Base-by-base conservation (phyloP, 1,140 invertebrate genomes). In the Neodiprion pinetum region DNA sequence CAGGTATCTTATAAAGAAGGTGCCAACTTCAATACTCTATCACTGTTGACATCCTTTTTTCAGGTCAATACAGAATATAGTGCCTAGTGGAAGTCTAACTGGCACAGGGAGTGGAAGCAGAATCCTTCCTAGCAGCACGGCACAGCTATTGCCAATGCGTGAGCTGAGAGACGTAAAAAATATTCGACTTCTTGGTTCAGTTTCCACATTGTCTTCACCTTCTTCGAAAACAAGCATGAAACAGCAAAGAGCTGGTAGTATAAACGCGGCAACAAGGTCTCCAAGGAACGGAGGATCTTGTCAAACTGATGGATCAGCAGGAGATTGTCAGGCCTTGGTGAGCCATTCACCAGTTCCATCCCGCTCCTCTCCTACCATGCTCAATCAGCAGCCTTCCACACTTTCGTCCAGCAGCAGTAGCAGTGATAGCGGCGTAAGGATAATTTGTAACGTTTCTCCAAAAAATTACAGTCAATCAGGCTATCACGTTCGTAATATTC, bases 341-440 rank as follows among this genome's bases (percentile, higher is more conserved):
- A 70, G 48, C 71, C 74, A 80, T 61, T 80, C 81, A 12, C 79
- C 79, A 1, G 79, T 80, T 9, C 77, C 81, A 17, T 81, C 82
- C 9, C 83, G 81, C 71, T 83, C 82, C n/a, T 83, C 85, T 5
- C 81, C 83, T 9, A 80, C 82, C 12, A 81, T 80, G 48, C 78
- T 86, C 17, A 81, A 82, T 80, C 82, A 85, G 72, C 80, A 82
- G 74, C 79, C 81, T 28, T 78, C 84, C 14, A 85, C 85, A 75
- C 78, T 87, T 70, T 79, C 86, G 7, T 88, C 87, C 4, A 90
- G 87, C 48, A 89, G 87, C 72, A 90, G 88, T 71, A 90, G 88
- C 73, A 91, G 84, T 72, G 85, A 85, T 67, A 86, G 83, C 72
- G 81, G 80, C 71, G 77, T 61, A 61, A 61, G 53, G 9, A 61